phyloP scores from a whole-genome alignment of 2,797 vertebrate species.

The Coendou prehensilis region DNA sequence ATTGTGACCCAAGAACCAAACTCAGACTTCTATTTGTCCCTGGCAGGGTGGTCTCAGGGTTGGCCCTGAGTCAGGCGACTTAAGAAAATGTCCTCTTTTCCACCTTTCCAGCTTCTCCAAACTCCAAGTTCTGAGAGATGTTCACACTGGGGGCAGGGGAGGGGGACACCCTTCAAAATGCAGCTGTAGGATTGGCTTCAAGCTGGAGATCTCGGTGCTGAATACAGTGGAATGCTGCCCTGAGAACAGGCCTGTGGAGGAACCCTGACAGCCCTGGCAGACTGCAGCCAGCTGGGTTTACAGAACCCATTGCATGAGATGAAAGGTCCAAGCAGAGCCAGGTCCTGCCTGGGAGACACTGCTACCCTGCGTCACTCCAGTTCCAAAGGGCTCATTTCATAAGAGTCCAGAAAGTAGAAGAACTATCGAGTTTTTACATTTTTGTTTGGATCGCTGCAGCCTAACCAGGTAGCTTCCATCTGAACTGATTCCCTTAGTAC shows the following conservation, averaged over 20 bases:
- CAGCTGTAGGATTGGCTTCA: neutral
- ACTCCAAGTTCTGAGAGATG: neutral
- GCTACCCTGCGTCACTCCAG: neutral
- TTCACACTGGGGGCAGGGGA: neutral
- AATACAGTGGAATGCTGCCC: slow-evolving; percentile 60
- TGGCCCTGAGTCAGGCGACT: neutral
- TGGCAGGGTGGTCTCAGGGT: neutral
- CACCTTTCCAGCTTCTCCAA: neutral
- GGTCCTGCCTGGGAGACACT: neutral
- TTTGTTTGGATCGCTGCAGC: neutral
- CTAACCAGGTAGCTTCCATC: neutral
- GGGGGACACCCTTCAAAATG: neutral
- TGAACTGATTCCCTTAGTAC: neutral
- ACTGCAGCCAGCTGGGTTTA: neutral
- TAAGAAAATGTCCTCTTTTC: neutral
- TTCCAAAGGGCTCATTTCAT: neutral
- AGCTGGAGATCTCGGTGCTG: neutral
- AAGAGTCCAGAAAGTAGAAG: neutral
- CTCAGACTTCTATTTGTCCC: neutral
- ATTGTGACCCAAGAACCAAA: neutral
- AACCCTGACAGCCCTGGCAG: neutral
- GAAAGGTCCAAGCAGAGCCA: neutral
- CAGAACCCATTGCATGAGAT: neutral
- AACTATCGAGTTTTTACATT: neutral
- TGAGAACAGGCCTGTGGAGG: neutral